Base-by-base conservation (phyloP, 2,797 vertebrate genomes). In the Xenentodon cancila region DNA sequence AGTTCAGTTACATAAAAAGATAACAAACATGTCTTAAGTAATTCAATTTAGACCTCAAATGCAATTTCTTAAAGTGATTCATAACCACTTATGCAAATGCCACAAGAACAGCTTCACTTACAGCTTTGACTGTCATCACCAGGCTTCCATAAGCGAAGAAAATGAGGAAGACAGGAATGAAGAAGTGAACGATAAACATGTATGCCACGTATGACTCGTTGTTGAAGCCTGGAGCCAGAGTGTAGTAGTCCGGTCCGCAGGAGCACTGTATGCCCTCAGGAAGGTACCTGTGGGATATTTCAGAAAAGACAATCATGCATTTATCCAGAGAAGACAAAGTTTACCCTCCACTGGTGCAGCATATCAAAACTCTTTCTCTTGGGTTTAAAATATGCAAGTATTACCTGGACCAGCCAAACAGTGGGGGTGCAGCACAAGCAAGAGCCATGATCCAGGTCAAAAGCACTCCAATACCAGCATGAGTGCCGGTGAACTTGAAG, bases 261-360 rank as follows among this genome's bases (percentile, higher is more conserved):
- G 93, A 95, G 46, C 90, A 92, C 82, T 95, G 95, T 80, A 95
- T 85, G 49, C 94, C 94, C 78, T 95, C 94, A 0, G 94, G 94
- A 1, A 95, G 37, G 80, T 93, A 95, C 72, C 94, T 95, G 69
- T 49, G 19, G 13, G 19, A 67, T 8, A 46, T 53, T 27, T 4
- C 42, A 65, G n/a, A 34, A 17, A 27, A 15, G 13, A 44, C 5
- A 20, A 52, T 19, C 1, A 53, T 46, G 11, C n/a, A 34, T 53
- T 53, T 6, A 40, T 16, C 55, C 9, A 2, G 20, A 18, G 3
- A 25, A 37, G 20, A 5, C 15, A 18, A 21, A 1, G 8, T 25
- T 40, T 46, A 45, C 2, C 1, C 6, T 43, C 2, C 32, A 5
- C 16, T 37, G 22, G 5, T 20, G 12, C 2, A 53, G 4, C 5